Conservation (phyloP, 2,113 vertebrate genomes). For the Neodontobutis hainanensis region DNA sequence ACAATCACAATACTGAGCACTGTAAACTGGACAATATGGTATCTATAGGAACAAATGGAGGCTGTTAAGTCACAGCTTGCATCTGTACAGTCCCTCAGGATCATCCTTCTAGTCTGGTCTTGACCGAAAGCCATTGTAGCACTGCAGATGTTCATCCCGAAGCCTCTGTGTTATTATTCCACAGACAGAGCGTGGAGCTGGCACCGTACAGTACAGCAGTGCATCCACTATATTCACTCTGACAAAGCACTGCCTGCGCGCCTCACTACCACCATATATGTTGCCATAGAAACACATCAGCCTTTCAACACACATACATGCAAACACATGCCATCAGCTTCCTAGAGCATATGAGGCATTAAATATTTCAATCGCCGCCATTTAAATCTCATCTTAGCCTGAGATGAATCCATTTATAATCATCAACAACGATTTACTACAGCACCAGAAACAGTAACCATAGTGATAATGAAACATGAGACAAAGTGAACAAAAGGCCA, state of each 20-base stretch:
- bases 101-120: background rate
- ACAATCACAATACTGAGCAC: background rate
- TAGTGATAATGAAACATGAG: background rate
- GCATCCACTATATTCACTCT: conserved; percentile 21
- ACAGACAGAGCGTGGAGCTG: conserved; percentile 8
- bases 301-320: conserved; percentile 14
- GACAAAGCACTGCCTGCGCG: conserved; percentile 13
- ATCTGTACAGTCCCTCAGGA: background rate
- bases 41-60: background rate
- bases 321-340: conserved; percentile 31
- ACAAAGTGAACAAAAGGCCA: conserved; percentile 38
- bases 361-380: conserved; percentile 58
- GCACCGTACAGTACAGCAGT: conserved; percentile 4
- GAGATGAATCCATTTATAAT: conserved; percentile 24
- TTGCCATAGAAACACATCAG: conserved; percentile 78
- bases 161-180: conserved; percentile 16
- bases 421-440: background rate
- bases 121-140: background rate
- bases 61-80: background rate
- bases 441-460: conserved; percentile 1
- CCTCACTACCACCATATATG: conserved; percentile 41
- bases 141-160: background rate
- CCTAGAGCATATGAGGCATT: conserved; percentile 40
- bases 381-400: conserved; percentile 23
- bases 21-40: background rate